Evolutionary conservation across 2,113 vertebrate genomes (phyloP), one percentile per base, ranked within the genome.

Genomic region (Globicephala melas): DNA sequence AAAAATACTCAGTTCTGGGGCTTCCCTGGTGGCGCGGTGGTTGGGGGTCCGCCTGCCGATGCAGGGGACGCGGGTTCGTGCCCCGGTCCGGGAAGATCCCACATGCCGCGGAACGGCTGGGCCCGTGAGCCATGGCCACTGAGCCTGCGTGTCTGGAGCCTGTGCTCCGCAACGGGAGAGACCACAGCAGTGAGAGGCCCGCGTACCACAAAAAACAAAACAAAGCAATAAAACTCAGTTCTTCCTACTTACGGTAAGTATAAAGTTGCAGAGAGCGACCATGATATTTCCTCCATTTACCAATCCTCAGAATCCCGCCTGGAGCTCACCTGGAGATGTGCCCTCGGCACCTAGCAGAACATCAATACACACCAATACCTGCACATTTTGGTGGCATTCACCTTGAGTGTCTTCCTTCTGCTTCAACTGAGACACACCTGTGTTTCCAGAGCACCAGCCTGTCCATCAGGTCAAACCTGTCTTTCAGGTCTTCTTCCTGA

Each of bases 301-400:
- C 33, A 0, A 11, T 2, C 5, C 50, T 55, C 63, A 71, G 55
- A 33, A 28, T 33, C 9, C 25, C 50, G 4, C 31, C 10, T 4
- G 2, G 73, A 44, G 25, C 41, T 58, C 10, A 2, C 44, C 47
- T 5, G 12, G 53, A 74, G 33, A 9, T 6, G 20, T 4, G n/a
- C 5, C 7, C 21, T 53, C 67, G 12, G 26, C 36, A 20, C 9
- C 80, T 8, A n/a, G 23, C 0, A 6, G 12, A 23, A 3, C 12
- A 5, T 58, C 33, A 21, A 0, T 2, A 8, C 9, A 13, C 0
- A 2, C 2, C 47, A 26, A 4, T 0, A 7, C 2, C 0, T 0
- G 2, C 18, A 8, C 0, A 2, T 31, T 21, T 18, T 2, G 0
- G 8, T 3, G n/a, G 5, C 26, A 0, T 11, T 55, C 15, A 0